Percentiles rank a stretch among this genome's conserved stretches.
These are phyloP conservation scores for Anoplolepis gracilipes DNA, from an alignment of 1,140 invertebrate genomes.

Conservation along the genomic window DNA sequence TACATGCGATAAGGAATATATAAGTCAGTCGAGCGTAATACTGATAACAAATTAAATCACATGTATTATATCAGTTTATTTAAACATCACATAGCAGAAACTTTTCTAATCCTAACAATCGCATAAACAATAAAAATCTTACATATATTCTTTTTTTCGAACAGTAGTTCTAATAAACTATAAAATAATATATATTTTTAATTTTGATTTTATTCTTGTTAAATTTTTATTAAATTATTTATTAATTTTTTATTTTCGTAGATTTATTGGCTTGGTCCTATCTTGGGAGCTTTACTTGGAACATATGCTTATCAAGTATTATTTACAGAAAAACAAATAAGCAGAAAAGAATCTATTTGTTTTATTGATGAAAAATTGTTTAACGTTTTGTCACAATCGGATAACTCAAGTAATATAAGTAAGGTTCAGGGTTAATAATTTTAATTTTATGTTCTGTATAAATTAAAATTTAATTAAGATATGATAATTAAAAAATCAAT, in stretches of 20 bases:
- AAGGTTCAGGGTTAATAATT: background rate
- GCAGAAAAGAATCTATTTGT: background rate
- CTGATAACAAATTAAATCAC: conserved; percentile 2
- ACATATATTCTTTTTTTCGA: background rate
- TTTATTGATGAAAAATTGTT: conserved; percentile 8
- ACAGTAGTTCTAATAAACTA: background rate
- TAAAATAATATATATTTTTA: conserved; percentile 3
- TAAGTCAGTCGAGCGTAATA: background rate
- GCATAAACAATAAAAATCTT: background rate
- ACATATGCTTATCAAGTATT: conserved; percentile 75
- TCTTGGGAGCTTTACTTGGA: conserved; percentile 75
- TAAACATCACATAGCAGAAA: background rate
- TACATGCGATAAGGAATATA: background rate
- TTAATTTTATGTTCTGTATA: background rate
- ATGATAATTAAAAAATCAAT: too few species aligned
- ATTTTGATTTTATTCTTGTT: background rate
- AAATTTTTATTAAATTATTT: background rate
- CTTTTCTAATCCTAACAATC: background rate
- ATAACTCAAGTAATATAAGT: background rate
- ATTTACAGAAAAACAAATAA: conserved; percentile 58
- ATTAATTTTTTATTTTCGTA: conserved; percentile 50
- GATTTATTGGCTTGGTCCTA: conserved; percentile 80
- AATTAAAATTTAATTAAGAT: background rate
- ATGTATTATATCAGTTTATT: conserved; percentile 29
- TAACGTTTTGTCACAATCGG: background rate